phyloP scores from a whole-genome alignment of 2,797 vertebrate species.

The Gymnoscopelus microlampas region DNA sequence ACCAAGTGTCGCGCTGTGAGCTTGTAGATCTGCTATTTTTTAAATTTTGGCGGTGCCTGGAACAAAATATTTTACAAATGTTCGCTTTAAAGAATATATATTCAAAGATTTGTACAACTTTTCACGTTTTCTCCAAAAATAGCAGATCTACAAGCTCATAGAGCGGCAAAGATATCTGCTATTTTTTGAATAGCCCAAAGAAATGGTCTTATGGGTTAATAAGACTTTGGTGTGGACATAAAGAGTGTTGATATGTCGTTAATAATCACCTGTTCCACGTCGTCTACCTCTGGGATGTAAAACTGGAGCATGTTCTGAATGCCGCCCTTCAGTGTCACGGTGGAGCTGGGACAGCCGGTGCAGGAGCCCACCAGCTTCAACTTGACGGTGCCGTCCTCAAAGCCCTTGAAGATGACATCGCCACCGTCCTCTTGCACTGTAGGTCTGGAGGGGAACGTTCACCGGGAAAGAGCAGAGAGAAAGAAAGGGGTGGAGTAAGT shows the following conservation, averaged over 20 bases:
- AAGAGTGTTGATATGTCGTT: not conserved
- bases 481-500: not conserved
- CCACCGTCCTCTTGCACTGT: conserved; percentile 88
- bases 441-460: conserved; percentile 67
- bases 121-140: too few species aligned
- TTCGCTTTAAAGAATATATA: too few species aligned
- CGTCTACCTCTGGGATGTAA: conserved; percentile 85
- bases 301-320: conserved; percentile 89
- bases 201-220: too few species aligned
- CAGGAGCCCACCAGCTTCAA: conserved; percentile 85
- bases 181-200: too few species aligned
- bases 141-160: too few species aligned
- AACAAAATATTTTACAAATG: too few species aligned
- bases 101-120: too few species aligned
- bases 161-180: too few species aligned
- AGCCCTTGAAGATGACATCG: conserved; percentile 85
- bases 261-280: conserved; percentile 82
- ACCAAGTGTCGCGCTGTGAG: too few species aligned
- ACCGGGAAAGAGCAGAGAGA: not conserved
- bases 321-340: conserved; percentile 82
- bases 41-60: too few species aligned
- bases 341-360: conserved; percentile 86
- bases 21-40: too few species aligned
- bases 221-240: not conserved
- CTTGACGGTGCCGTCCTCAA: conserved; percentile 82